A percentile compares a stretch with the other conserved stretches of the same genome.
Conservation (phyloP, 2,888 invertebrate species). For the Phanerotoma sp. region DNA sequence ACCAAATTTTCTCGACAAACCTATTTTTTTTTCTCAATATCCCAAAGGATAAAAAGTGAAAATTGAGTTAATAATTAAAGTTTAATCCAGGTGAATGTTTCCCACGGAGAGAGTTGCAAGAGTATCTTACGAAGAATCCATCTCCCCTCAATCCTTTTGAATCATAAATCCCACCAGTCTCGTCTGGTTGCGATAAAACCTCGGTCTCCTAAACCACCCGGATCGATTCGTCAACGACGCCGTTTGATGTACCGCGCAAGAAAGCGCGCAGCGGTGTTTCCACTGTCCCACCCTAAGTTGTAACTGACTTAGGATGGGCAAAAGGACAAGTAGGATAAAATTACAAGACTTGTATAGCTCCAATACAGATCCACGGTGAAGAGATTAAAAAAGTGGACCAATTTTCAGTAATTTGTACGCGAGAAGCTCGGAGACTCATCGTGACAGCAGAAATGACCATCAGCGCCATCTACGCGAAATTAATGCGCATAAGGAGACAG, state of each 20-base stretch:
- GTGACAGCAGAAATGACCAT: constrained; percentile 13
- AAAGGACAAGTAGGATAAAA: background rate
- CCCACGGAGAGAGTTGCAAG: constrained; percentile 11
- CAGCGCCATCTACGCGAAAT: background rate
- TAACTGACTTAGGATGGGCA: background rate
- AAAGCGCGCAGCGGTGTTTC: constrained; percentile 36
- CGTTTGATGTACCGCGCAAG: constrained; percentile 37
- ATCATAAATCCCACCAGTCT: constrained; percentile 18
- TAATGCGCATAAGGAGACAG: background rate
- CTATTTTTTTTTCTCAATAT: constrained; percentile 5
- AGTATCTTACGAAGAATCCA: constrained; percentile 19
- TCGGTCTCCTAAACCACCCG: constrained; percentile 29
- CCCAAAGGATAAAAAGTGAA: background rate
- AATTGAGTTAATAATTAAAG: background rate
- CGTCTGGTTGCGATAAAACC: constrained; percentile 25
- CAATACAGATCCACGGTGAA: constrained; percentile 20
- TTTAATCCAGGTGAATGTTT: constrained; percentile 11
- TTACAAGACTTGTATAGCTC: constrained; percentile 17
- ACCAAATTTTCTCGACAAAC: constrained; percentile 36
- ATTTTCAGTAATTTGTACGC: constrained; percentile 52
- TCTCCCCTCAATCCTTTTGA: constrained; percentile 9
- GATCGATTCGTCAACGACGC: constrained; percentile 36
- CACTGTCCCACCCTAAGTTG: constrained; percentile 9
- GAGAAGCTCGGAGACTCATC: constrained; percentile 21
- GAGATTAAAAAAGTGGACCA: constrained; percentile 46